A percentile compares a stretch with the other conserved stretches of the same genome.
Conservation (phyloP, 2,113 vertebrate genomes). For the Perca schrenkii region DNA sequence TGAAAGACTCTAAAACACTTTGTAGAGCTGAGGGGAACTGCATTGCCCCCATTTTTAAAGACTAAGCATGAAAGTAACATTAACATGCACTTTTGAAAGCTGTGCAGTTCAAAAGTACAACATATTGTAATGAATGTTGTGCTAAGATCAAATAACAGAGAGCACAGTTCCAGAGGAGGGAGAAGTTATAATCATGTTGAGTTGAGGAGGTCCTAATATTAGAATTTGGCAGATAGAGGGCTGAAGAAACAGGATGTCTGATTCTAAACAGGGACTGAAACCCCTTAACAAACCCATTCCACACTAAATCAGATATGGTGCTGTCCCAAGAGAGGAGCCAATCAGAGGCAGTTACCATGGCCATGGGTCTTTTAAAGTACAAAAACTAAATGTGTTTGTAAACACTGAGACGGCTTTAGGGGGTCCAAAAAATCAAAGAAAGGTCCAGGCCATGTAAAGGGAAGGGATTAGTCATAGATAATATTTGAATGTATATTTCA, state of each 20-base stretch:
- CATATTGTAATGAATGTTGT: neutral
- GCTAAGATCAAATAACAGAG: constrained; percentile 7
- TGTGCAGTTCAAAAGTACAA: neutral
- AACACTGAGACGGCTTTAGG: neutral
- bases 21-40: neutral
- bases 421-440: no score
- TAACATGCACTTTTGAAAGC: neutral
- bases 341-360: constrained; percentile 21
- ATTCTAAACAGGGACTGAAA: constrained; percentile 51
- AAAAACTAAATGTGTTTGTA: constrained; percentile 27
- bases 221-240: constrained; percentile 45
- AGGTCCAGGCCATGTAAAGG: neutral
- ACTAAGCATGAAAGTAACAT: neutral
- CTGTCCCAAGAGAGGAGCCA: constrained; percentile 38
- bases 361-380: constrained; percentile 20
- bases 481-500: neutral
- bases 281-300: constrained; percentile 1
- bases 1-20: neutral
- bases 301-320: constrained; percentile 50
- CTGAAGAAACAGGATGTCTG: constrained; percentile 61
- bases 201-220: constrained; percentile 32
- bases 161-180: neutral
- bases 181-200: neutral
- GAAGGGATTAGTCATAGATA: neutral
- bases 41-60: neutral